Evolutionary conservation across 2,797 vertebrate species (phyloP).

Genomic region (Smutsia temminckii): DNA sequence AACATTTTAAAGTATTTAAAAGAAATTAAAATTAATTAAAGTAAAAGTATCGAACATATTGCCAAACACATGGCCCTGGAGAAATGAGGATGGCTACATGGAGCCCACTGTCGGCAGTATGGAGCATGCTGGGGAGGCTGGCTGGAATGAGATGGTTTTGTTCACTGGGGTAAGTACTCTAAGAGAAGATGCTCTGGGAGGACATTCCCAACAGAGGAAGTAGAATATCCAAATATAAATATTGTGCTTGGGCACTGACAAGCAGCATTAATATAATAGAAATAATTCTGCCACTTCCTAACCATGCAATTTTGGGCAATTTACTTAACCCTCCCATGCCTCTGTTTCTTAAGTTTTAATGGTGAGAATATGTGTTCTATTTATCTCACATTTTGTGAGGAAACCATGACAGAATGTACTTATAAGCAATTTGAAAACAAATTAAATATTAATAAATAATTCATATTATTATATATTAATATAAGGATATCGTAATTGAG

Average conservation of each 20-base stretch:
- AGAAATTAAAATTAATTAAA: too few species aligned
- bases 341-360: constrained; percentile 14
- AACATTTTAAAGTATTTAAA: too few species aligned
- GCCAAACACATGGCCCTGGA: not conserved
- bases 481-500: not conserved
- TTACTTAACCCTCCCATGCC: not conserved
- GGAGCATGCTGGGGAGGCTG: accelerated
- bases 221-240: not conserved
- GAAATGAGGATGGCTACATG: not conserved
- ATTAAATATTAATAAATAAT: not conserved
- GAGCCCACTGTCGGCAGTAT: accelerated
- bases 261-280: too few species aligned
- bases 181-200: accelerated
- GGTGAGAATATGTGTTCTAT: not conserved
- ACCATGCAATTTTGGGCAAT: not conserved
- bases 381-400: not conserved
- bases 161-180: accelerated
- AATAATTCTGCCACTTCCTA: not conserved
- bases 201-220: not conserved
- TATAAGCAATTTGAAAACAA: not conserved
- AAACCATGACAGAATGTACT: not conserved
- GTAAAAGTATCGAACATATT: not conserved
- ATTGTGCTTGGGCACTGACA: not conserved
- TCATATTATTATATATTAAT: not conserved
- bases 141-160: accelerated